Evolutionary conservation across 2,888 invertebrate genomes (phyloP), one percentile per base, ranked within the genome.

Genomic region (Eupsilia transversa): DNA sequence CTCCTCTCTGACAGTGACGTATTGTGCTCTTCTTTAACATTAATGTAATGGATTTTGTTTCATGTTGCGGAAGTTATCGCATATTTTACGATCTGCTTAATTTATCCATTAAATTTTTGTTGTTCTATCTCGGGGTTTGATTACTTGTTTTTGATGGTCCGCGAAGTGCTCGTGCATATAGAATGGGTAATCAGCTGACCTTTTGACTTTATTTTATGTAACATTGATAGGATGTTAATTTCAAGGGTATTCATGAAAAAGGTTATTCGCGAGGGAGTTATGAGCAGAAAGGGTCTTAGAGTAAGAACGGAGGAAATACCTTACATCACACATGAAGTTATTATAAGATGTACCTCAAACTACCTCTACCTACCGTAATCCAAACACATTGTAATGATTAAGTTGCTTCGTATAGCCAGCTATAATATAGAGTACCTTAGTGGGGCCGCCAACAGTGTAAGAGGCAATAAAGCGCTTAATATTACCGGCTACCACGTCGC

Each of bases 11-110:
- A 95, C 95, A 96, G 94, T 95, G 96, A 96, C 95, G 94, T 94
- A 95, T 96, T 94, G 94, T 92, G 90, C 94, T 94, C 94, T 94
- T 94, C 94, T 95, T 95, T 93, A 93, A 95, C 95, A 94, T 95
- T 95, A 93, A 94, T 93, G 92, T 94, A 95, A 96, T 95, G 94
- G 94, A 95, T 95, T 95, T 93, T 94, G 94, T 94, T 95, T 93
- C 93, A 94, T 94, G 94, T 94, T 90, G 90, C 92, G 92, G 91
- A 94, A 95, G 91, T 93, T 94, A 93, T 93, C 91, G 90, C 89
- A 93, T 94, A 93, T 93, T 93, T 94, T 93, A 93, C 87, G 85
- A 90, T 90, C 88, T 90, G 85, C 87, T 91, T 90, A 90, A 90
- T 90, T 89, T 87, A 83, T 77, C 86, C 82, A 90, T 92, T 89